These are phyloP conservation scores for Setophaga coronata DNA, from an alignment of 2,113 vertebrate genomes.

Conservation along the genomic window DNA sequence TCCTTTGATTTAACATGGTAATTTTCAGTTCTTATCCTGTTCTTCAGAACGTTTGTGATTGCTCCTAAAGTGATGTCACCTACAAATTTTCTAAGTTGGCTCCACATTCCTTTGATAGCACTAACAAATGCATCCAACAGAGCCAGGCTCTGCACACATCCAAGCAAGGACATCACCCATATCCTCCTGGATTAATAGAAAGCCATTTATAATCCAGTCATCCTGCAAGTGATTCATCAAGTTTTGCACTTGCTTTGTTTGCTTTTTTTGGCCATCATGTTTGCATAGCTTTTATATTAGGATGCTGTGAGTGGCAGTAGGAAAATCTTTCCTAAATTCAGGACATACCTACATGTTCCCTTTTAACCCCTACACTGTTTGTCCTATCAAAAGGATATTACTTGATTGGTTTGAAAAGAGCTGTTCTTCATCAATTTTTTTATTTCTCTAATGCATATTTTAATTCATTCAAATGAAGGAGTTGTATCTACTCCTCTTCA, in stretches of 20 bases:
- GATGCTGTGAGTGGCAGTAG: background rate
- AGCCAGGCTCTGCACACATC: background rate
- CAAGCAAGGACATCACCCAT: background rate
- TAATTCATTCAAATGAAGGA: background rate
- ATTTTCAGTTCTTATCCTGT: background rate
- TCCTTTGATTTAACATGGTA: background rate
- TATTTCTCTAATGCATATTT: background rate
- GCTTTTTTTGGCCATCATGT: background rate
- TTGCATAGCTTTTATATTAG: background rate
- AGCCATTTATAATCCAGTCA: background rate
- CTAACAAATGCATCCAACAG: background rate
- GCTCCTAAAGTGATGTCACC: background rate
- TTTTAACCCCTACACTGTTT: background rate
- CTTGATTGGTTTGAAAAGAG: background rate
- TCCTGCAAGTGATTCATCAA: background rate
- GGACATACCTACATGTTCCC: rapidly evolving
- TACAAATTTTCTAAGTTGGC: background rate
- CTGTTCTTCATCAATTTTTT: background rate
- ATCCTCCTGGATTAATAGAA: background rate
- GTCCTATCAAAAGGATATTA: background rate
- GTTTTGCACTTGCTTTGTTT: background rate
- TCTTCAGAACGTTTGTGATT: background rate
- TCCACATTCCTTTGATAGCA: background rate
- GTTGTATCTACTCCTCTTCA: background rate
- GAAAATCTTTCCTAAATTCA: background rate